Evolutionary conservation across 35 echinoderm and acorn worm genomes (phyloP).

Genomic region (Heliocidaris erythrogramma): DNA sequence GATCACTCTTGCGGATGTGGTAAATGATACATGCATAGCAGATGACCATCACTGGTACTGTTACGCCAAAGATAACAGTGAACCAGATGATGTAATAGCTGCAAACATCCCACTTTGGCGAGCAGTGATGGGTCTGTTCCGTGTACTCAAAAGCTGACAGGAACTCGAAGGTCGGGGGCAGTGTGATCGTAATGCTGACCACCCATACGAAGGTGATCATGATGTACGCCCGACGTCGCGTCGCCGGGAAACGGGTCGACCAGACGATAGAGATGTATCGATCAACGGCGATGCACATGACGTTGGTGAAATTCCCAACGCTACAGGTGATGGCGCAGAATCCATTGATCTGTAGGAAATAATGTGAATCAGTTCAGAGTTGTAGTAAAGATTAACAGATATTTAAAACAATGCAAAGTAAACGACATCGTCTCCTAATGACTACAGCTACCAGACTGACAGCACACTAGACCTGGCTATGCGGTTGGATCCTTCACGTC

Average conservation of each 20-base stretch:
- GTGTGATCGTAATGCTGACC: slow-evolving; percentile 29
- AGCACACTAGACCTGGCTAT: too few species aligned
- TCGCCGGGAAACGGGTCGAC: slow-evolving; percentile 25
- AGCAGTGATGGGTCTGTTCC: neutral
- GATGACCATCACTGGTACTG: slow-evolving; percentile 21
- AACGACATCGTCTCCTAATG: too few species aligned
- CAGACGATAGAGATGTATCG: slow-evolving; percentile 40
- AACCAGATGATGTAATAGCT: slow-evolving; percentile 43
- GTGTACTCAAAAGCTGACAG: slow-evolving; percentile 24
- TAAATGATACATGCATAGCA: slow-evolving; percentile 46
- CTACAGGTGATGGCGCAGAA: slow-evolving; percentile 42
- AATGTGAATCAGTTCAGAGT: neutral
- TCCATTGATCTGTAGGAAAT: slow-evolving; percentile 30
- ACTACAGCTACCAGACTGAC: too few species aligned
- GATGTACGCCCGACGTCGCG: slow-evolving; percentile 2
- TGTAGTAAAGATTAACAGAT: too few species aligned
- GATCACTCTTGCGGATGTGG: slow-evolving; percentile 4
- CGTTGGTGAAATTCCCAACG: slow-evolving; percentile 39
- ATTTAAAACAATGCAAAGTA: too few species aligned
- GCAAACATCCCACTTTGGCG: neutral
- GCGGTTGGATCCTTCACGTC: too few species aligned
- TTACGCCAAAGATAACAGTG: slow-evolving; percentile 35
- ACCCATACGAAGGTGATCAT: slow-evolving; percentile 33
- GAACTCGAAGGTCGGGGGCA: slow-evolving; percentile 26
- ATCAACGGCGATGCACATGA: slow-evolving; percentile 42